phyloP scores from a whole-genome alignment of 2,888 invertebrate genomes.

The Ectemnius continuus region DNA sequence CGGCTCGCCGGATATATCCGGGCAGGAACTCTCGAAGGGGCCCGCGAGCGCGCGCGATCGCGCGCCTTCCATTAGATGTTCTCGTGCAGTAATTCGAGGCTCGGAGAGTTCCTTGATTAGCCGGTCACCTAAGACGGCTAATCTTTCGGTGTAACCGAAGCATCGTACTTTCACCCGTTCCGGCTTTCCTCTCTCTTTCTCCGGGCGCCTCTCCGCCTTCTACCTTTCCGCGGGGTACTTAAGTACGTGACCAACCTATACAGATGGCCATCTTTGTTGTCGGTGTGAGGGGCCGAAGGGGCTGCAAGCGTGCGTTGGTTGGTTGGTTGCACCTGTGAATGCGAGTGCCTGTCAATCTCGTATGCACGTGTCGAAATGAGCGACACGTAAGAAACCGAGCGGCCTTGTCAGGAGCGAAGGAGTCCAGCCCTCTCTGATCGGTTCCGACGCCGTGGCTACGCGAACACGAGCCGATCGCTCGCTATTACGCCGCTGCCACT shows the following conservation, averaged over 20 bases:
- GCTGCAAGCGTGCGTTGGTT: conserved; percentile 6
- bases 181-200: conserved; percentile 41
- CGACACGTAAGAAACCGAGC: conserved; percentile 32
- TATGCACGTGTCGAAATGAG: conserved; percentile 27
- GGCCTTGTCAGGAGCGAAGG: conserved; percentile 22
- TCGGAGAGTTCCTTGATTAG: conserved; percentile 47
- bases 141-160: conserved; percentile 67
- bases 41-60: too few species aligned
- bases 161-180: conserved; percentile 65
- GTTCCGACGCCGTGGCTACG: conserved; percentile 8
- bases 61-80: conserved; percentile 38
- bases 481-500: neutral
- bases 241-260: too few species aligned
- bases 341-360: conserved; percentile 18
- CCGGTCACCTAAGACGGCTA: conserved; percentile 57
- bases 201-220: too few species aligned
- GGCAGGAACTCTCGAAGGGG: too few species aligned
- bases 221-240: too few species aligned
- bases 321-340: conserved; percentile 47
- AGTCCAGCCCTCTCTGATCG: conserved; percentile 1
- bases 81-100: conserved; percentile 48
- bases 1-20: too few species aligned
- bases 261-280: too few species aligned
- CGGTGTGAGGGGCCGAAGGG: neutral
- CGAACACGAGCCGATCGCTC: neutral